Conservation (phyloP, 2,888 invertebrate species). For the Macrostomum cliftonense region DNA sequence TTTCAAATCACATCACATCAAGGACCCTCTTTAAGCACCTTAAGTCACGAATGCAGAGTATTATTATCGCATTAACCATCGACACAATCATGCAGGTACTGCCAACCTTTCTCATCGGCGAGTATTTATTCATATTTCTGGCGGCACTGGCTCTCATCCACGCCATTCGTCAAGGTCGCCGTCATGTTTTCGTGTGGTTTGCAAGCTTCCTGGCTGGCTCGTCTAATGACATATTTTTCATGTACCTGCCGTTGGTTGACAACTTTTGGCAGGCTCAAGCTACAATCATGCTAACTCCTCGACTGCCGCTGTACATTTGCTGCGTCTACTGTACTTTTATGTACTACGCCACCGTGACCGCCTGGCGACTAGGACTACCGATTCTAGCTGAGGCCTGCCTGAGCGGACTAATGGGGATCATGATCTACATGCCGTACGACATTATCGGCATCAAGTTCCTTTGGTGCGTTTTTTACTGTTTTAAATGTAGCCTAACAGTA, state of each 20-base stretch:
- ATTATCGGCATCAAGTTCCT: conserved; percentile 6
- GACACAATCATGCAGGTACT: background rate
- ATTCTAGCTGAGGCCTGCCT: conserved; percentile 4
- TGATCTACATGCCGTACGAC: conserved; percentile 8
- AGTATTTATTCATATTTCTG: conserved; percentile 4
- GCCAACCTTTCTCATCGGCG: conserved; percentile 7
- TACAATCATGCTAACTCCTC: conserved; percentile 7
- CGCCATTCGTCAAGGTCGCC: conserved; percentile 2
- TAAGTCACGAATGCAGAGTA: too few relatives aligned
- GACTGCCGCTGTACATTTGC: conserved; percentile 8
- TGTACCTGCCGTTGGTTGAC: conserved; percentile 7
- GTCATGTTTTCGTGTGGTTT: conserved; percentile 5
- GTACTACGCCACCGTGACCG: conserved; percentile 5
- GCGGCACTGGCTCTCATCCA: conserved; percentile 2
- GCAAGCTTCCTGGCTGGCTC: conserved; percentile 7
- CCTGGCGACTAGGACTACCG: conserved; percentile 5
- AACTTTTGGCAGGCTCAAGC: conserved; percentile 12
- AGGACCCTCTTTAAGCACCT: too few relatives aligned
- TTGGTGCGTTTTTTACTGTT: background rate
- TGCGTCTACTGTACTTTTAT: conserved; percentile 6
- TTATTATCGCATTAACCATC: too few relatives aligned
- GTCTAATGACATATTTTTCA: conserved; percentile 9
- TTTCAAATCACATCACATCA: too few relatives aligned
- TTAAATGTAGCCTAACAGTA: too few relatives aligned
- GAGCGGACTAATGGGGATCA: conserved; percentile 1